Conservation (phyloP, 2,797 vertebrate genomes). For the Enteromius unitaeniatus region DNA sequence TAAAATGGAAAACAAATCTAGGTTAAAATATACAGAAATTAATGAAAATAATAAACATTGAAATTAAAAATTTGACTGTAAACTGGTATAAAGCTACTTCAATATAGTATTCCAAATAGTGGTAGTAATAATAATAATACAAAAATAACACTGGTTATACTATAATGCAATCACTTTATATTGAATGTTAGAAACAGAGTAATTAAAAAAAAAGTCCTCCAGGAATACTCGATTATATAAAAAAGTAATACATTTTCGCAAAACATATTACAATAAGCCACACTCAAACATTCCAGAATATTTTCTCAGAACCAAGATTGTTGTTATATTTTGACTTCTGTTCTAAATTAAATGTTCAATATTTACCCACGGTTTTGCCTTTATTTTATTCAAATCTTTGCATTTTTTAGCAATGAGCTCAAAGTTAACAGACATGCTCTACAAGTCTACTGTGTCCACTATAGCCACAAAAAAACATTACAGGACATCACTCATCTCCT, state of each 20-base stretch:
- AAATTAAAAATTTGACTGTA: neutral
- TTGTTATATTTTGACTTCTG: no score
- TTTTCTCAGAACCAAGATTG: neutral
- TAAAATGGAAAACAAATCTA: no score
- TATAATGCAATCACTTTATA: no score
- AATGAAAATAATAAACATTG: neutral
- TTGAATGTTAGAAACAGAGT: no score
- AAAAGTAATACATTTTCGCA: neutral
- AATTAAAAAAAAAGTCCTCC: neutral
- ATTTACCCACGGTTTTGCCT: neutral
- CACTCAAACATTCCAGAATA: neutral
- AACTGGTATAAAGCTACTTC: neutral
- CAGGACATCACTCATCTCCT: conserved; percentile 20
- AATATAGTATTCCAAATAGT: neutral
- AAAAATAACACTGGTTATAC: neutral
- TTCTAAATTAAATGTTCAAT: neutral
- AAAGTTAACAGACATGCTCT: neutral
- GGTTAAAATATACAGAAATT: neutral
- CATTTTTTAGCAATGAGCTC: neutral
- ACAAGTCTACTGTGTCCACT: neutral
- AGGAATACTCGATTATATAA: neutral
- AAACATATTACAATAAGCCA: neutral
- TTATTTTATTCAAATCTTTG: neutral
- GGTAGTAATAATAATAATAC: neutral
- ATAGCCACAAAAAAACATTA: neutral